Conservation (phyloP, 2,888 invertebrate genomes). For the Lampropteryx suffumata region DNA sequence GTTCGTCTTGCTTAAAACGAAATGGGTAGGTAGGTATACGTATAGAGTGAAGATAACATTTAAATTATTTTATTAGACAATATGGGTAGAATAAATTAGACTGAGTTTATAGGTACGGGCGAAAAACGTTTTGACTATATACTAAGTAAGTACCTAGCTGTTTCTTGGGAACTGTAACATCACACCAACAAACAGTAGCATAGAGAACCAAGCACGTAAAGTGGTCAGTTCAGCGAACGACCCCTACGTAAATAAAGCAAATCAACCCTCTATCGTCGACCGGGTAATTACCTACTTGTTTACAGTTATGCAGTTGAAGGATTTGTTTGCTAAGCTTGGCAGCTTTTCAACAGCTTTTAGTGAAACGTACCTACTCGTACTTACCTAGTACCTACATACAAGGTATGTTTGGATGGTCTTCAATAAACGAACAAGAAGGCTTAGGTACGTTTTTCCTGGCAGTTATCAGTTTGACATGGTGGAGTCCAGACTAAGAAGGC, state of each 20-base stretch:
- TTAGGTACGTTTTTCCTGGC: no score
- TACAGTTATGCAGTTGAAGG: slow-evolving; percentile 16
- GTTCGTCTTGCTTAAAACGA: no score
- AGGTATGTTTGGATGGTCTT: no score
- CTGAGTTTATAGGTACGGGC: neutral
- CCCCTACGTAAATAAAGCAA: slow-evolving; percentile 18
- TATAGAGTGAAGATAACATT: neutral
- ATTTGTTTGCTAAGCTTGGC: slow-evolving; percentile 17
- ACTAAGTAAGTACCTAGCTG: neutral
- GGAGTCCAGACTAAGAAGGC: no score
- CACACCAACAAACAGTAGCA: no score
- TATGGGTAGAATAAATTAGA: slow-evolving; percentile 7
- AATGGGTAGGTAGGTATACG: no score
- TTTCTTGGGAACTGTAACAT: neutral
- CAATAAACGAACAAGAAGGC: no score
- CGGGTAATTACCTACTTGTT: slow-evolving; percentile 25
- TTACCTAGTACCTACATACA: no score
- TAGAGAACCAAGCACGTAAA: slow-evolving; percentile 1
- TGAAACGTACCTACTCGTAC: no score
- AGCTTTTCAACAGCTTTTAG: slow-evolving; percentile 10
- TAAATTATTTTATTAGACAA: neutral
- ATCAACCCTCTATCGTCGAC: slow-evolving; percentile 11
- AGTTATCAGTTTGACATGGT: no score
- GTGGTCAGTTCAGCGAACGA: slow-evolving; percentile 15
- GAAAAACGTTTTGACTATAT: neutral